Percentiles rank a stretch among this genome's conserved stretches.
These are phyloP conservation scores for Lycodopsis pacificus DNA, from an alignment of 2,797 vertebrate species.

Conservation along the genomic window DNA sequence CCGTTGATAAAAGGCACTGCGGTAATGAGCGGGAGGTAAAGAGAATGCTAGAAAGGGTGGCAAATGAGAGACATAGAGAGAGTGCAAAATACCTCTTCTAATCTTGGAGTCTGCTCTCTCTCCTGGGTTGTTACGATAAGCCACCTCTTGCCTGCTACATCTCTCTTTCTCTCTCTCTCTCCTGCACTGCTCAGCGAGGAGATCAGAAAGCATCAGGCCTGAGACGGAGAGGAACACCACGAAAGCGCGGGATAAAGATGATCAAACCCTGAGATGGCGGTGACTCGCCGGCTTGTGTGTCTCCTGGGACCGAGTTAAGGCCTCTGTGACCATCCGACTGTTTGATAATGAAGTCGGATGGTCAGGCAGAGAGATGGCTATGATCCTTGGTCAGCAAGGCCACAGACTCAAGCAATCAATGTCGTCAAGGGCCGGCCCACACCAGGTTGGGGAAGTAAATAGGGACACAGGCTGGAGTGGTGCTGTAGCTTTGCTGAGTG, in stretches of 20 bases:
- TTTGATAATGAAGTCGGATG: conserved; percentile 58
- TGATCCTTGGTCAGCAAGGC: conserved; percentile 55
- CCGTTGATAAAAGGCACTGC: conserved; percentile 55
- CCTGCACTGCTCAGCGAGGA: conserved; percentile 7
- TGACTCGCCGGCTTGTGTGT: conserved; percentile 40
- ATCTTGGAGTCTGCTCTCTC: conserved; percentile 49
- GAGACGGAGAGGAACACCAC: conserved; percentile 31
- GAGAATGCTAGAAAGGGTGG: conserved; percentile 40
- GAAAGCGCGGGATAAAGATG: conserved; percentile 42
- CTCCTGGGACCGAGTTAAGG: conserved; percentile 42
- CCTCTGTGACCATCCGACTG: conserved; percentile 8
- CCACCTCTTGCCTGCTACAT: conserved; percentile 18
- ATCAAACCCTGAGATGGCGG: conserved; percentile 44
- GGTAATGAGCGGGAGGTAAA: conserved; percentile 62
- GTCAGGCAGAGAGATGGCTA: conserved; percentile 26
- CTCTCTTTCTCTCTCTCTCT: neutral
- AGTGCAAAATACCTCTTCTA: conserved; percentile 50
- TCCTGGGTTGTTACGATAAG: conserved; percentile 33
- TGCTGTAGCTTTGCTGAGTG: conserved; percentile 34
- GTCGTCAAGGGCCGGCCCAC: neutral
- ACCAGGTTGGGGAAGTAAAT: conserved; percentile 2
- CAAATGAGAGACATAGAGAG: conserved; percentile 47
- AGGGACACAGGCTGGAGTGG: conserved; percentile 7
- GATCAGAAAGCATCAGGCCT: conserved; percentile 36
- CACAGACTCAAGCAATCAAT: conserved; percentile 46